These are phyloP conservation scores for Venustoraphidia nigricollis DNA, from an alignment of 2,888 invertebrate species.

Conservation along the genomic window DNA sequence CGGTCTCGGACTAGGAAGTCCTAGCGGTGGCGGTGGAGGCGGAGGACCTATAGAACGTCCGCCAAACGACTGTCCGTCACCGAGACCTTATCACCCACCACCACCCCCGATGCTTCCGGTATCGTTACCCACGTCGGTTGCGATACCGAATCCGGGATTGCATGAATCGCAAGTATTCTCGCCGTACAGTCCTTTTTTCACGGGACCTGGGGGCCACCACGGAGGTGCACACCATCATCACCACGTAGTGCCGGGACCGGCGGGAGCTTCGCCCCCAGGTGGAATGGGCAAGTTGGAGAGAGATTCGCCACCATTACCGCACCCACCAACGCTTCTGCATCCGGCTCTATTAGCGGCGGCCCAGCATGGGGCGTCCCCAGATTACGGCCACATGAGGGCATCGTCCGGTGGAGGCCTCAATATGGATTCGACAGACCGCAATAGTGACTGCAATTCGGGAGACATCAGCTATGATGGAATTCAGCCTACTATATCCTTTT, in stretches of 20 bases:
- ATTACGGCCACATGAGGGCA: constrained; percentile 54
- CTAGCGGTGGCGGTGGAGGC: constrained; percentile 36
- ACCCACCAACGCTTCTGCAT: constrained; percentile 72
- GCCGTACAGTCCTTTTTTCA: constrained; percentile 82
- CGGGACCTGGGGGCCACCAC: constrained; percentile 32
- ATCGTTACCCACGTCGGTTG: constrained; percentile 86
- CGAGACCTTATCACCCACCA: constrained; percentile 56
- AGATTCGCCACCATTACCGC: constrained; percentile 72
- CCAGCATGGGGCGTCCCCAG: constrained; percentile 67
- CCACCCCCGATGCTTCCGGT: constrained; percentile 74
- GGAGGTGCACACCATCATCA: constrained; percentile 28
- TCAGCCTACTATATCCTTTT: constrained; percentile 94
- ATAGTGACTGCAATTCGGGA: constrained; percentile 82
- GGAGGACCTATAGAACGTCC: constrained; percentile 40
- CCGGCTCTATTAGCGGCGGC: constrained; percentile 72
- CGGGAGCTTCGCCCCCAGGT: constrained; percentile 38
- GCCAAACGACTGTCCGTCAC: constrained; percentile 51
- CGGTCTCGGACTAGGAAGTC: constrained; percentile 55
- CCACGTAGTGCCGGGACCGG: constrained; percentile 25
- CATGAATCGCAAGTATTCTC: constrained; percentile 90
- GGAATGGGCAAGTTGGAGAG: constrained; percentile 53
- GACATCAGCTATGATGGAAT: constrained; percentile 84
- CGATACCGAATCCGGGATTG: constrained; percentile 90
- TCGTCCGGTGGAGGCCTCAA: constrained; percentile 30
- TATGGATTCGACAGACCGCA: constrained; percentile 72